Conservation (phyloP, 2,113 vertebrate species). For the cat (Felis catus) region DNA sequence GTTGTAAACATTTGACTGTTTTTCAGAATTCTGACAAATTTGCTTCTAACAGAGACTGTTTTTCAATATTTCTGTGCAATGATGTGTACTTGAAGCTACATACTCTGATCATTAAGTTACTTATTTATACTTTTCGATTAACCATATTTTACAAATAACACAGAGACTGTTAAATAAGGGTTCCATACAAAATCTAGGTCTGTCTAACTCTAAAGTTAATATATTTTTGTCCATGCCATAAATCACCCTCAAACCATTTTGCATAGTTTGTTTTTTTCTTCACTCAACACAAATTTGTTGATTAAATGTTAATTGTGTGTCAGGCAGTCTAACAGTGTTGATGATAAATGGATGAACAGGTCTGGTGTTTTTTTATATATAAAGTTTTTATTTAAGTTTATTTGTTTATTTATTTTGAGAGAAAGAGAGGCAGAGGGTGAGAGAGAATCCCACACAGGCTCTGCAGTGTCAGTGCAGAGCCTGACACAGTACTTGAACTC, state of each 20-base stretch:
- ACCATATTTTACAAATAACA: not conserved
- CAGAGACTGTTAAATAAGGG: not conserved
- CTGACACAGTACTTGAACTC: too few species aligned
- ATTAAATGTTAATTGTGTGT: not conserved
- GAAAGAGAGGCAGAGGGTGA: too few species aligned
- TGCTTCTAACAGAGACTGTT: not conserved
- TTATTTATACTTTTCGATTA: not conserved
- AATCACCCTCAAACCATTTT: not conserved
- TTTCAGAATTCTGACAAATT: not conserved
- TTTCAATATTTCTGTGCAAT: not conserved
- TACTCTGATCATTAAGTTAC: not conserved
- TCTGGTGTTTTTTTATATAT: not conserved
- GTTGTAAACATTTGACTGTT: not conserved
- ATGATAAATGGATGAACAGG: not conserved
- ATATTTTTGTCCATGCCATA: not conserved
- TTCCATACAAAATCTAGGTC: not conserved
- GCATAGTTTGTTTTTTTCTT: not conserved
- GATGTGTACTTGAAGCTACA: fast-evolving
- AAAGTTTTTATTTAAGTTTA: too few species aligned
- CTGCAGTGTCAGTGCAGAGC: too few species aligned
- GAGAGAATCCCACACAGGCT: too few species aligned
- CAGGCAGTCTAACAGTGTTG: not conserved
- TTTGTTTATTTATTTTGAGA: too few species aligned
- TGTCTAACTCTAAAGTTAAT: not conserved
- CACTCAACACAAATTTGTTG: not conserved